Base-by-base conservation (phyloP, 1,140 invertebrate species). In the Cyclargus thomasi region DNA sequence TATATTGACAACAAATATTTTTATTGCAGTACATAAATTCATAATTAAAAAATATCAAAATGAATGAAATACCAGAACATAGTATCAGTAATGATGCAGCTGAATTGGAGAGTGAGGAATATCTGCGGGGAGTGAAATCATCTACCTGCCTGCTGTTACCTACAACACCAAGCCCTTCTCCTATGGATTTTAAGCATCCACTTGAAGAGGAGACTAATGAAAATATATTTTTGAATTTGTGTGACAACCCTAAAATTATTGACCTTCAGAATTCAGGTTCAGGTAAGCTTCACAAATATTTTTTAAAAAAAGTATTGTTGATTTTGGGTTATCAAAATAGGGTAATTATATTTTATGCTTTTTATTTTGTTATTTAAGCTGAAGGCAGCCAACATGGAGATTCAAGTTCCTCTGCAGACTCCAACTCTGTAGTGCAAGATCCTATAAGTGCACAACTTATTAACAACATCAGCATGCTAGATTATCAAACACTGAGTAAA, bases 401-500 rank as follows among this genome's bases (percentile, higher is more conserved):
- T 74, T 90, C 89, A 5, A 88, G 88, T 74, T 91, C 90, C 22
- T 89, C 88, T 1, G 88, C 77, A 20, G 87, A 90, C 62, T 90
- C 85, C 0, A 90, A 86, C 67, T 90, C 85, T 17, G 83, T 89
- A 16, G 82, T 89, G 29, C 87, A 90, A 74, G 90, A 91, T 74
- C 87, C 88, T 39, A 89, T 91, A 16, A 90, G 89, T 73, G 90
- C 90, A 17, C 90, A 91, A 67, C 78, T 91, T 21, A 91, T 91
- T 59, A 91, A 91, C 69, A 91, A 91, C 70, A 91, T 91, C 57
- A 91, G 89, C 65, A 91, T 91, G 90, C 70, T 91, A 67, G 90
- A 91, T 70, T 91, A 91, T 67, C 87, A 90, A 62, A 90, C 90
- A 17, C 76, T 91, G 2, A 90, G 88, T 68, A 91, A 90, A 72